A percentile compares a stretch with the other conserved stretches of the same genome.
Evolutionary conservation across 2,888 invertebrate genomes (phyloP).

Genomic region (Lepidochrysops patricia): DNA sequence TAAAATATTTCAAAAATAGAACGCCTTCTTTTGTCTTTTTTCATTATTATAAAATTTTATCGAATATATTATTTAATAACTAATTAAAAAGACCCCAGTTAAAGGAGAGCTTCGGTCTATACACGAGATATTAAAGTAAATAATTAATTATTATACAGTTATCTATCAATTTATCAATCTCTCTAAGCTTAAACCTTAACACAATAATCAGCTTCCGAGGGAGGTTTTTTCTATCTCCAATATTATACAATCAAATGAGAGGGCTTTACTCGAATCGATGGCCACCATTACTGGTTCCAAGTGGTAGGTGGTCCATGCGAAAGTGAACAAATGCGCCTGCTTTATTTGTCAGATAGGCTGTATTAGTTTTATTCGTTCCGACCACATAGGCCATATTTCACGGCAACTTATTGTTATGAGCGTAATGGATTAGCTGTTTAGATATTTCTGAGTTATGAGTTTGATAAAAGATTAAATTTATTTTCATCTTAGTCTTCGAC

Average conservation of each 20-base stretch:
- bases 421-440: background rate
- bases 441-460: background rate
- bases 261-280: background rate
- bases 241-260: too few relatives aligned
- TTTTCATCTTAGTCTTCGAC: too few relatives aligned
- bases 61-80: too few relatives aligned
- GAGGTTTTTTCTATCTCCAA: background rate
- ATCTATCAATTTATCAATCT: too few relatives aligned
- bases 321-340: conserved; percentile 39
- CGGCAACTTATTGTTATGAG: conserved; percentile 10
- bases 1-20: too few relatives aligned
- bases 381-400: conserved; percentile 26
- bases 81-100: too few relatives aligned
- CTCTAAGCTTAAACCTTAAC: background rate
- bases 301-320: conserved; percentile 23
- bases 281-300: background rate
- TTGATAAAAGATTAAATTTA: too few relatives aligned
- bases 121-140: too few relatives aligned
- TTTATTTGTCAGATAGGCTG: conserved; percentile 35
- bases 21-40: too few relatives aligned
- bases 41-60: too few relatives aligned
- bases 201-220: background rate
- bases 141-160: too few relatives aligned
- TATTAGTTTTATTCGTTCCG: conserved; percentile 29
- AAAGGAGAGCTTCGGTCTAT: too few relatives aligned